Conservation (phyloP, 2,797 vertebrate genomes). For the Phoebastria nigripes region DNA sequence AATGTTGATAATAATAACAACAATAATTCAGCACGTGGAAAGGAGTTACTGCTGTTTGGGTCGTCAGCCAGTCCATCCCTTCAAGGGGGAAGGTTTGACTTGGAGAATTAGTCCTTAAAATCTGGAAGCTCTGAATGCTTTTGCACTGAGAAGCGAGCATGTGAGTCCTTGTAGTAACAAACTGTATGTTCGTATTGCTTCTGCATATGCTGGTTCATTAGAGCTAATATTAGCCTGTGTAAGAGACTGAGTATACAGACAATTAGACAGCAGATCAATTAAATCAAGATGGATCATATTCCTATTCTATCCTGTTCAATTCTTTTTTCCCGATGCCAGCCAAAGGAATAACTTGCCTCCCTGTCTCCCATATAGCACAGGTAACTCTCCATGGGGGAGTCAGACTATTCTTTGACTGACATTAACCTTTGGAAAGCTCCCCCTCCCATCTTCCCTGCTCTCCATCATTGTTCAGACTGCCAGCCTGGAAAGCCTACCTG, state of each 20-base stretch:
- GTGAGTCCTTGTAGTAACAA: not conserved
- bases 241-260: not conserved
- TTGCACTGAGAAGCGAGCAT: not conserved
- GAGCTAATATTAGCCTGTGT: not conserved
- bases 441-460: not conserved
- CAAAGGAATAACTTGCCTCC: not conserved
- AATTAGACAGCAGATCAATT: not conserved
- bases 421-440: not conserved
- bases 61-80: not conserved
- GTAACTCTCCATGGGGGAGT: not conserved
- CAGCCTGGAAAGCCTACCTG: not conserved
- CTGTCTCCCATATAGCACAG: not conserved
- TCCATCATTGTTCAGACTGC: not conserved
- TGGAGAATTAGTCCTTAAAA: not conserved
- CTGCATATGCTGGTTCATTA: not conserved
- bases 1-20: not conserved
- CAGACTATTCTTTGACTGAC: not conserved
- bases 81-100: not conserved
- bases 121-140: not conserved
- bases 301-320: not conserved
- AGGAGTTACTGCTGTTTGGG: not conserved
- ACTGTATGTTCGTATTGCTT: not conserved
- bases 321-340: not conserved
- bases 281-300: not conserved
- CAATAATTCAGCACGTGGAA: not conserved